Evolutionary conservation across 2,888 invertebrate genomes (phyloP).

Genomic region (Acrocyrtus sp.): DNA sequence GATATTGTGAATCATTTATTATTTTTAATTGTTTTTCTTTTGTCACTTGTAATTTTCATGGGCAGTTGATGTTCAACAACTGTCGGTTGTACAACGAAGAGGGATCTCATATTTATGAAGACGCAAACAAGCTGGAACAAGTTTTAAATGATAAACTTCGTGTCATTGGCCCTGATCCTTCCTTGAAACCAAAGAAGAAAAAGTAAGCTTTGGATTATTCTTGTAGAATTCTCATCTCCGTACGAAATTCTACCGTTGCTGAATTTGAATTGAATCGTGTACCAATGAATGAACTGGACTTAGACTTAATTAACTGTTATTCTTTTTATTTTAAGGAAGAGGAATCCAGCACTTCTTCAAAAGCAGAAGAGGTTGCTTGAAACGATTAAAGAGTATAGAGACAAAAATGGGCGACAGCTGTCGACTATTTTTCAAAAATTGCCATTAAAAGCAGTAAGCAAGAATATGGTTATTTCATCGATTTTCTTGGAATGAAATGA

Average conservation of each 20-base stretch:
- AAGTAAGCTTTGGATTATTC: slow-evolving; percentile 46
- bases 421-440: slow-evolving; percentile 94
- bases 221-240: too few relatives aligned
- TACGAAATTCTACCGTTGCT: too few relatives aligned
- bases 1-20: neutral
- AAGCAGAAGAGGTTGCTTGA: slow-evolving; percentile 89
- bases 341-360: slow-evolving; percentile 72
- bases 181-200: slow-evolving; percentile 55
- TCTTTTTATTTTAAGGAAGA: slow-evolving; percentile 32
- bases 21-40: neutral
- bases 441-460: slow-evolving; percentile 83
- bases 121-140: slow-evolving; percentile 88
- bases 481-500: neutral
- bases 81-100: slow-evolving; percentile 98
- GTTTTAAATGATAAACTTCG: slow-evolving; percentile 84
- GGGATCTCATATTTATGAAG: slow-evolving; percentile 93
- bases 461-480: neutral
- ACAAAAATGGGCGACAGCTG: slow-evolving; percentile 88
- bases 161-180: slow-evolving; percentile 74
- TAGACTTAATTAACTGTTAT: neutral
- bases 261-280: neutral
- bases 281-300: neutral
- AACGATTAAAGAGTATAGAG: slow-evolving; percentile 88
- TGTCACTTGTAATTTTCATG: too few relatives aligned
- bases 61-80: slow-evolving; percentile 97